Conservation (phyloP, 2,113 vertebrate genomes). For the Serilophus lunatus region DNA sequence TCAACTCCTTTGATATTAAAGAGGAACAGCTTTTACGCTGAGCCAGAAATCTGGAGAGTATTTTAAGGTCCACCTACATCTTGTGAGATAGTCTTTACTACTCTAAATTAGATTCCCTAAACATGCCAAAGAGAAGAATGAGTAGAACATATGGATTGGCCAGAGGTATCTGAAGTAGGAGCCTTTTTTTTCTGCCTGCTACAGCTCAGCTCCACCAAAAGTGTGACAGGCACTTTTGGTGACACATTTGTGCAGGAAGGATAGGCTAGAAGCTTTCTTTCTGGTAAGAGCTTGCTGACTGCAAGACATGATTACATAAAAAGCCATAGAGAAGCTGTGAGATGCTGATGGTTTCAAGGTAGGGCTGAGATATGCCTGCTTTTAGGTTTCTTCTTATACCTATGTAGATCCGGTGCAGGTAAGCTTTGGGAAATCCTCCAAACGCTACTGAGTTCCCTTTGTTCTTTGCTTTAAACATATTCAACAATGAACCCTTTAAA, state of each 20-base stretch:
- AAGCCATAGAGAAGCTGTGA: neutral
- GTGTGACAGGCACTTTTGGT: neutral
- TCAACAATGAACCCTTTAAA: neutral
- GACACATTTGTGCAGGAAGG: neutral
- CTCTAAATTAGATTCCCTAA: conserved; percentile 10
- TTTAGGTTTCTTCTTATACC: neutral
- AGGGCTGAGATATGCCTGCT: neutral
- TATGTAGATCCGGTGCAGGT: neutral
- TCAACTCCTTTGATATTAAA: neutral
- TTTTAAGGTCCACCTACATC: conserved; percentile 46
- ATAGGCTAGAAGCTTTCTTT: neutral
- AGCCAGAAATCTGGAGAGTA: neutral
- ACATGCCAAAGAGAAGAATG: conserved; percentile 2
- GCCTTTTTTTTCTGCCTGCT: neutral
- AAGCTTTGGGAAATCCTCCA: neutral
- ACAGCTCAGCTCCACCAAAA: neutral
- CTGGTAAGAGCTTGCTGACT: neutral
- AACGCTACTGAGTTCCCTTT: neutral
- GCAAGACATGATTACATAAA: neutral
- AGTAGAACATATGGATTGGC: neutral
- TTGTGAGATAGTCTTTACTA: conserved; percentile 33
- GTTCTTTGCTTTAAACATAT: neutral
- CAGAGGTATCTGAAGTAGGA: neutral
- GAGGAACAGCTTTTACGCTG: conserved; percentile 1
- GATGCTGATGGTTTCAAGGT: neutral